Conservation (phyloP, 2,113 vertebrate species). For the Bostrychus sinensis region DNA sequence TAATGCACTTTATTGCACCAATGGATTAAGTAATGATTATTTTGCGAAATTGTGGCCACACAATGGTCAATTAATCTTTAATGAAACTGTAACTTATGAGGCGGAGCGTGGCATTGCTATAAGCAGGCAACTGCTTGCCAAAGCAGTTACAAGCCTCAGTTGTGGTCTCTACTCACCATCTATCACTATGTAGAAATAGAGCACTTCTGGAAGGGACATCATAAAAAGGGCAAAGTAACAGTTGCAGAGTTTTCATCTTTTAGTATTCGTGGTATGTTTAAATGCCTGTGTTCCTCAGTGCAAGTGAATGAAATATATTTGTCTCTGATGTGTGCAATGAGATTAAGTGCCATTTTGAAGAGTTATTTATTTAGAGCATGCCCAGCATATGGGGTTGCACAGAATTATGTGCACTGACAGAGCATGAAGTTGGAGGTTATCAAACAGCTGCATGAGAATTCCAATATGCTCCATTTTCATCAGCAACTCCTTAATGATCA, state of each 20-base stretch:
- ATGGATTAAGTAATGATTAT: constrained; percentile 81
- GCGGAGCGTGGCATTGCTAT: constrained; percentile 65
- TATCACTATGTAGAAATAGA: constrained; percentile 62
- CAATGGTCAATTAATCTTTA: constrained; percentile 82
- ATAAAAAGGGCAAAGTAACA: constrained; percentile 54
- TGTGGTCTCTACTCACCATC: constrained; percentile 51
- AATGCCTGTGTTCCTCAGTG: constrained; percentile 23
- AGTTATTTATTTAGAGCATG: constrained; percentile 69
- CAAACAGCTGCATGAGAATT: constrained; percentile 62
- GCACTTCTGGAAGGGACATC: constrained; percentile 38
- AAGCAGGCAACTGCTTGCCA: constrained; percentile 67
- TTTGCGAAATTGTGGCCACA: constrained; percentile 79
- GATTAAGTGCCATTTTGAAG: constrained; percentile 64
- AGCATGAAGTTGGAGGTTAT: constrained; percentile 76
- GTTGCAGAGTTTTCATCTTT: constrained; percentile 42
- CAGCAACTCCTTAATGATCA: constrained; percentile 52
- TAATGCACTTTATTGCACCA: constrained; percentile 76
- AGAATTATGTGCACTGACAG: constrained; percentile 76
- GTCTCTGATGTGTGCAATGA: constrained; percentile 53
- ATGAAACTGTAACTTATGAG: constrained; percentile 79
- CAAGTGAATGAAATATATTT: constrained; percentile 53
- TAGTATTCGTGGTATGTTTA: constrained; percentile 50
- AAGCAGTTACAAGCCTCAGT: constrained; percentile 68
- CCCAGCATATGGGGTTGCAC: constrained; percentile 56
- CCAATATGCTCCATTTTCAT: constrained; percentile 60